A percentile compares a stretch with the other conserved stretches of the same genome.
These are phyloP conservation scores for Nephotettix cincticeps DNA, from an alignment of 1,140 invertebrate species.

Conservation along the genomic window DNA sequence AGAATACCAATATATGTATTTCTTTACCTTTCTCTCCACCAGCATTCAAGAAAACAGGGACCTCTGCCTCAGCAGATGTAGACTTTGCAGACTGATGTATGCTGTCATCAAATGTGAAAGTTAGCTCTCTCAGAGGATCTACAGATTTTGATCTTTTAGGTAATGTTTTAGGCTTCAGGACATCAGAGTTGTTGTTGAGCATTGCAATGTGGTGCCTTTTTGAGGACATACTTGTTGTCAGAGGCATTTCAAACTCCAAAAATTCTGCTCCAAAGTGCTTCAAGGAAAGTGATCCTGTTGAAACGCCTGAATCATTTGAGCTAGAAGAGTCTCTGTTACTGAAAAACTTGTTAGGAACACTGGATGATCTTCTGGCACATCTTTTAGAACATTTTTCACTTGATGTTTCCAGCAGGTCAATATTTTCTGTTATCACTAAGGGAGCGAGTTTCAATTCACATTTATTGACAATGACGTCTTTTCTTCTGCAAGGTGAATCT, in stretches of 20 bases:
- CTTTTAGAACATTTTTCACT: neutral
- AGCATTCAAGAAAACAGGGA: conserved; percentile 56
- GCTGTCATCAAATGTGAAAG: conserved; percentile 65
- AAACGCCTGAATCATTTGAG: conserved; percentile 82
- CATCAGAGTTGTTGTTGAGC: conserved; percentile 38
- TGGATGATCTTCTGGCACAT: conserved; percentile 66
- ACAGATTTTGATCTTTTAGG: conserved; percentile 73
- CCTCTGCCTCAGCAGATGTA: conserved; percentile 72
- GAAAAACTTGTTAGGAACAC: conserved; percentile 69
- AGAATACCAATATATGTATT: too few species aligned
- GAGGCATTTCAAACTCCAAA: conserved; percentile 65
- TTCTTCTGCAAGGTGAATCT: neutral
- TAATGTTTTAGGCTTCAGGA: conserved; percentile 50
- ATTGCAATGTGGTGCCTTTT: conserved; percentile 48
- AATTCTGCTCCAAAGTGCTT: conserved; percentile 58
- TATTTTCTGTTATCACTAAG: neutral
- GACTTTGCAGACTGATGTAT: conserved; percentile 64
- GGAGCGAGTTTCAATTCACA: neutral
- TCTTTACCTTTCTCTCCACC: conserved; percentile 33
- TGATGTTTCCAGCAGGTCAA: neutral
- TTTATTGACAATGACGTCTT: neutral
- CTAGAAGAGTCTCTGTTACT: conserved; percentile 76
- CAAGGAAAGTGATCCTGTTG: conserved; percentile 60
- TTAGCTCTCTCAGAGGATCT: conserved; percentile 66
- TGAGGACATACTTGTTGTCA: conserved; percentile 40